Percentiles rank a stretch among this genome's conserved stretches.
Evolutionary conservation across 1,140 invertebrate genomes (phyloP).

Genomic region (Thaumatotibia leucotreta): DNA sequence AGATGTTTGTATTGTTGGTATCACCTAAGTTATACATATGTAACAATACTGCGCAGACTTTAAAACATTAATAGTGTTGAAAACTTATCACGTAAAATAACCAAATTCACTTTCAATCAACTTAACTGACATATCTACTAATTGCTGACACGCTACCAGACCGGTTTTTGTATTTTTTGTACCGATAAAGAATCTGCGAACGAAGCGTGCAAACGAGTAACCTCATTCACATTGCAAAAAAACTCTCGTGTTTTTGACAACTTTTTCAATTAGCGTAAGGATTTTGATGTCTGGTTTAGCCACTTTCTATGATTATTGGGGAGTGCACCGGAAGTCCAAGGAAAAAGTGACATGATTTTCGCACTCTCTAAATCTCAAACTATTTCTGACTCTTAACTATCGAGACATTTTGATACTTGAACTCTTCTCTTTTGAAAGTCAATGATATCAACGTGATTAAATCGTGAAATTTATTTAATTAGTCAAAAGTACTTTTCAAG

Average conservation of each 20-base stretch:
- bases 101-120: not conserved
- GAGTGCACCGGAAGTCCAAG: not conserved
- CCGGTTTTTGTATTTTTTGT: not conserved
- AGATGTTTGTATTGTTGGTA: too few species aligned
- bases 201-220: not conserved
- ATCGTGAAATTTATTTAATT: too few species aligned
- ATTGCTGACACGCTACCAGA: not conserved
- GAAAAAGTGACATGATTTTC: not conserved
- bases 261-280: not conserved
- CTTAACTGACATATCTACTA: not conserved
- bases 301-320: not conserved
- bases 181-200: not conserved
- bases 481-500: too few species aligned
- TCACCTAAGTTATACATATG: too few species aligned
- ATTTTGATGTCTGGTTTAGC: not conserved
- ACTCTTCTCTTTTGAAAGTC: not conserved
- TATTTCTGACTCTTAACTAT: not conserved
- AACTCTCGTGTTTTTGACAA: not conserved
- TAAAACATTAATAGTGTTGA: too few species aligned
- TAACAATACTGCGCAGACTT: too few species aligned
- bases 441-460: too few species aligned
- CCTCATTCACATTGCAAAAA: not conserved
- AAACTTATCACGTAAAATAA: too few species aligned
- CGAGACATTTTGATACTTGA: not conserved
- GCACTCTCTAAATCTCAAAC: not conserved